Percentiles rank a stretch among this genome's conserved stretches.
Evolutionary conservation across 2,113 vertebrate species (phyloP).

Genomic region (Heteronetta atricapilla): DNA sequence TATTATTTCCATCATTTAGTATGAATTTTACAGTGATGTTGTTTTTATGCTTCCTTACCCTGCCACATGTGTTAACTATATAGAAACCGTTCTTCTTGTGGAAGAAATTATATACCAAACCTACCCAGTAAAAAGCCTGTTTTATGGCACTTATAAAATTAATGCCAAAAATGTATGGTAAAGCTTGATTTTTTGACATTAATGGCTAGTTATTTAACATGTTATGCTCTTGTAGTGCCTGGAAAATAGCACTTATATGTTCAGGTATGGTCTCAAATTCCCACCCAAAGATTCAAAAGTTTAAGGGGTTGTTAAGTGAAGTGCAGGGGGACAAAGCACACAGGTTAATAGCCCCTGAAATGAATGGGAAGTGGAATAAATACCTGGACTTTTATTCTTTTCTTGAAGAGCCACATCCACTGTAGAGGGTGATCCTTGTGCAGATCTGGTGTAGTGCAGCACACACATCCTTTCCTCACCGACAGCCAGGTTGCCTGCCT

Average conservation of each 20-base stretch:
- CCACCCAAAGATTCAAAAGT: constrained; percentile 1
- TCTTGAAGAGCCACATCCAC: background rate
- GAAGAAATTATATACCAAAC: constrained; percentile 68
- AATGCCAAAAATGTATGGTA: constrained; percentile 57
- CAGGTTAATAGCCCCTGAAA: background rate
- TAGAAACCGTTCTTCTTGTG: constrained; percentile 59
- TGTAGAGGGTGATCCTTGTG: background rate
- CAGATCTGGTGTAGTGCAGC: background rate
- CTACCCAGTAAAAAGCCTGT: constrained; percentile 49
- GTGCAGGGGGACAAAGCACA: background rate
- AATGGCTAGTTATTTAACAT: constrained; percentile 62
- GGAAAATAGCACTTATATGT: constrained; percentile 25
- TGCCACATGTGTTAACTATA: constrained; percentile 64
- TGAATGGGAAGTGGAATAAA: background rate
- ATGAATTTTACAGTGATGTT: constrained; percentile 72
- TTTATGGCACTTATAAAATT: constrained; percentile 64
- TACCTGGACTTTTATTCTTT: background rate
- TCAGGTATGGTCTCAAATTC: constrained; percentile 12
- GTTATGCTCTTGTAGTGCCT: background rate
- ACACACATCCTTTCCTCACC: background rate
- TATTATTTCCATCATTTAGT: constrained; percentile 78
- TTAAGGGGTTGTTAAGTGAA: constrained; percentile 5
- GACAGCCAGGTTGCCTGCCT: background rate
- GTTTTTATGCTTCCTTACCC: constrained; percentile 73
- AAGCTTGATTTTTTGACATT: constrained; percentile 60